Evolutionary conservation across 2,113 vertebrate genomes (phyloP).

Genomic region (Psilopsiagon aymara): DNA sequence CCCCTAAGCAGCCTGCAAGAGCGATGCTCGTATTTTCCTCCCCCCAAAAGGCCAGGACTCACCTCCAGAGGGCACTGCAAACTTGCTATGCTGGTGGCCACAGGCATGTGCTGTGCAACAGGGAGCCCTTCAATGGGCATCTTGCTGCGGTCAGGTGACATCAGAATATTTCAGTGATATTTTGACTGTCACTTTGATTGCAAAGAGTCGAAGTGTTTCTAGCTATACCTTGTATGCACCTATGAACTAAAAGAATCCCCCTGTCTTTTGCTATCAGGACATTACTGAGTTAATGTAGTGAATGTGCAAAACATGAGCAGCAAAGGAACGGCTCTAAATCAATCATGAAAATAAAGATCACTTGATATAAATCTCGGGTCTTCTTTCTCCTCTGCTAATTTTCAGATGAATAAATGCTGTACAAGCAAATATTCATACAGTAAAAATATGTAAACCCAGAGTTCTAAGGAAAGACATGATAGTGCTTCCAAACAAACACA

Average conservation of each 20-base stretch:
- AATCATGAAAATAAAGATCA: not conserved
- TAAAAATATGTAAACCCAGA: not conserved
- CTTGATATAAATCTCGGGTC: not conserved
- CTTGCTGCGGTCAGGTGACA: not conserved
- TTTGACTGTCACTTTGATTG: not conserved
- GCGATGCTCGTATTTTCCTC: not conserved
- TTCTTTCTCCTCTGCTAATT: not conserved
- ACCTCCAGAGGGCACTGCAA: constrained; percentile 67
- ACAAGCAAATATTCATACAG: not conserved
- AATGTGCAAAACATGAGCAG: not conserved
- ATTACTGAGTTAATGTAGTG: not conserved
- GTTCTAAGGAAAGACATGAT: not conserved
- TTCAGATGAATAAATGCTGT: not conserved
- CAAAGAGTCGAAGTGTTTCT: not conserved
- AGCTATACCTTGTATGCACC: not conserved
- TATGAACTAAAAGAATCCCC: not conserved
- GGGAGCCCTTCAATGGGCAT: not conserved
- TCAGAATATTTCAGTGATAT: not conserved
- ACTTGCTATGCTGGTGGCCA: constrained; percentile 26
- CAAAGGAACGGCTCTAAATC: not conserved
- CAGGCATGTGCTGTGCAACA: fast-evolving
- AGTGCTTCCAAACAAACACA: not conserved
- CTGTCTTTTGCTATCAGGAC: not conserved
- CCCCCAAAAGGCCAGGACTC: not conserved
- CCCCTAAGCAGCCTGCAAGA: not conserved